phyloP scores from a whole-genome alignment of 2,888 invertebrate genomes.

The Dryococelus australis region DNA sequence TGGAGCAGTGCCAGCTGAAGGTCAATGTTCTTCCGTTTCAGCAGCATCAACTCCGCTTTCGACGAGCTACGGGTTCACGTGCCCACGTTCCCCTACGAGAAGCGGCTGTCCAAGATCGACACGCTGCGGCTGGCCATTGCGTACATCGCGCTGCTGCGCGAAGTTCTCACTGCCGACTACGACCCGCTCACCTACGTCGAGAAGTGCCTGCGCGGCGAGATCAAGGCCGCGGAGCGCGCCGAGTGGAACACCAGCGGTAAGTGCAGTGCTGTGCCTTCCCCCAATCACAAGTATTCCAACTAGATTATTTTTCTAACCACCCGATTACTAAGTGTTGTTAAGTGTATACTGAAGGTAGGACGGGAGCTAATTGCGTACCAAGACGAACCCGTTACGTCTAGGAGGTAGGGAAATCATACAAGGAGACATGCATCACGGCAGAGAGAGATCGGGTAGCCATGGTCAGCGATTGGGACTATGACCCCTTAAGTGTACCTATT shows the following conservation, averaged over 20 bases:
- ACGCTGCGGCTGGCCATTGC: conserved; percentile 96
- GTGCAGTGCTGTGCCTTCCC: conserved; percentile 42
- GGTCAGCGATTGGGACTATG: no score
- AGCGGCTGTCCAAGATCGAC: conserved; percentile 97
- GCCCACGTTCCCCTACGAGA: conserved; percentile 99
- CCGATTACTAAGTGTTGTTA: no score
- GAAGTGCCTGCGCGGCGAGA: conserved; percentile 87
- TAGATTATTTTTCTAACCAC: no score
- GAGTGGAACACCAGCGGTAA: conserved; percentile 98
- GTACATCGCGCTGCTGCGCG: conserved; percentile 92
- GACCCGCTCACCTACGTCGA: conserved; percentile 95
- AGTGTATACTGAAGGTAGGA: no score
- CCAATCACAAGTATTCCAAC: no score
- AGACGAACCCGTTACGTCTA: no score
- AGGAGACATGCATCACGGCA: no score
- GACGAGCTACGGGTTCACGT: conserved; percentile 97
- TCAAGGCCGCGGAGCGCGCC: conserved; percentile 81
- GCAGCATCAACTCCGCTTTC: conserved; percentile 99
- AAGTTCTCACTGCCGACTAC: conserved; percentile 86
- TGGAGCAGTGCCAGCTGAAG: not conserved
- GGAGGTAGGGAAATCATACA: no score
- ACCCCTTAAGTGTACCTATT: no score
- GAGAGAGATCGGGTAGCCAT: no score
- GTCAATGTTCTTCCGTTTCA: conserved; percentile 61
- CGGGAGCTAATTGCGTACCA: no score